Evolutionary conservation across 2,888 invertebrate species (phyloP), one percentile per base, ranked within the genome.

Genomic region (Deilephila elpenor): DNA sequence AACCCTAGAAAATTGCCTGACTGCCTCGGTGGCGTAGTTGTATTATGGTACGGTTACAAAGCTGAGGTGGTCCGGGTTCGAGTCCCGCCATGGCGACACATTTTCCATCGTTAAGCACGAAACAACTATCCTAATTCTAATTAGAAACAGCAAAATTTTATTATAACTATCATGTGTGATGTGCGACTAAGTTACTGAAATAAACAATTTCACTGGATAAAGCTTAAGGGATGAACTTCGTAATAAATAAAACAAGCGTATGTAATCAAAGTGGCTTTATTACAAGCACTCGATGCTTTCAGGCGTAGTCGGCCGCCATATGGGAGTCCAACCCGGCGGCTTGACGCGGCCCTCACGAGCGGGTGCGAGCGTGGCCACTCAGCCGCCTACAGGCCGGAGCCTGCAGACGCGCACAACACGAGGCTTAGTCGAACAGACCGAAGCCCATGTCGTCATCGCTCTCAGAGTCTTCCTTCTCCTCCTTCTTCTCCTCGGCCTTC

Each of bases 391-490:
- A 56, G 56, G 77, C 79, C 78, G 70, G 51, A n/a, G 76, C 78
- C 73, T 73, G 64, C 73, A 70, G 75, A 74, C 74, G 67, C 75
- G 76, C 72, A 74, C 77, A 25, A 37, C 71, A 32, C 56, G 56
- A 71, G 76, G 79, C 78, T 96, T 97, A 98, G 92, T 98, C 98
- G 89, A 98, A 98, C 34, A 98, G 97, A 92, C 99, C 99, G 93
- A 99, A 98, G 92, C 99, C 99, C 99, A 99, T 99, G 92, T 99
- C 99, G 84, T 99, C 99, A 86, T 98, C 98, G 78, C 96, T 96
- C 88, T 97, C 97, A 7, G 96, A 96, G 75, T 97, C 98, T 85
- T 98, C 97, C 85, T 97, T 97, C 92, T 97, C 97, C 83, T 97
- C 97, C 89, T 97, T 97, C 87, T 97, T 97, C 84, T 96, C 96